Evolutionary conservation across 1,140 invertebrate species (phyloP).

Genomic region (Anoplophora glabripennis): DNA sequence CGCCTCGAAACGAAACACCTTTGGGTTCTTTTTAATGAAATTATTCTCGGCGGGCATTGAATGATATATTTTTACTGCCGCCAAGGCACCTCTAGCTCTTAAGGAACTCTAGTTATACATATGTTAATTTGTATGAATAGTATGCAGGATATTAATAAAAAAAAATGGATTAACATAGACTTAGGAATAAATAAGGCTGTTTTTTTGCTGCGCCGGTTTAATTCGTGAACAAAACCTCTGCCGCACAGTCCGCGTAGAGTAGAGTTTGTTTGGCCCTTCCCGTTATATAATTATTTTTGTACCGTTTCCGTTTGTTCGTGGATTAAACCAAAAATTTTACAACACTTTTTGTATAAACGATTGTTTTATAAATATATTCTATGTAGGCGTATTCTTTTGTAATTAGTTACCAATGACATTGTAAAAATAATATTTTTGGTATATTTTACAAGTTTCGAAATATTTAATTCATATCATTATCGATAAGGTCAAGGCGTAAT

Average conservation of each 20-base stretch:
- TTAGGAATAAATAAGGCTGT: conserved; percentile 21
- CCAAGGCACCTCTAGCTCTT: neutral
- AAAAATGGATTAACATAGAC: conserved; percentile 18
- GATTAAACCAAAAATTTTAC: conserved; percentile 4
- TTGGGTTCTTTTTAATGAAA: no score
- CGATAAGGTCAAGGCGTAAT: neutral
- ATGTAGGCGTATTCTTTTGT: conserved; percentile 1
- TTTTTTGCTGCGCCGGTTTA: conserved; percentile 14
- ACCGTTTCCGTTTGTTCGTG: conserved; percentile 1
- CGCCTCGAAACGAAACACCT: no score
- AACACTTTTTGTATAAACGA: conserved; percentile 6
- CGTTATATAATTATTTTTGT: conserved; percentile 16
- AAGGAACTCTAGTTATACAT: neutral
- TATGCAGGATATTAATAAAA: neutral
- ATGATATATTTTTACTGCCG: conserved; percentile 3
- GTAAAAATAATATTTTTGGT: conserved; percentile 20
- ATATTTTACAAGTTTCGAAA: conserved; percentile 20
- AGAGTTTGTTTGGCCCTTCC: neutral
- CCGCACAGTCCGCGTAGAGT: neutral
- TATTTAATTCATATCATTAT: conserved; percentile 15
- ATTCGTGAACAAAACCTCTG: conserved; percentile 1
- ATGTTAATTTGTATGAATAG: no score
- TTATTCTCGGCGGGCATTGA: no score
- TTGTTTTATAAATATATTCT: neutral
- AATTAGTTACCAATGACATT: conserved; percentile 20